Evolutionary conservation across 2,113 vertebrate genomes (phyloP).

Genomic region (Potamarius usumacintae): DNA sequence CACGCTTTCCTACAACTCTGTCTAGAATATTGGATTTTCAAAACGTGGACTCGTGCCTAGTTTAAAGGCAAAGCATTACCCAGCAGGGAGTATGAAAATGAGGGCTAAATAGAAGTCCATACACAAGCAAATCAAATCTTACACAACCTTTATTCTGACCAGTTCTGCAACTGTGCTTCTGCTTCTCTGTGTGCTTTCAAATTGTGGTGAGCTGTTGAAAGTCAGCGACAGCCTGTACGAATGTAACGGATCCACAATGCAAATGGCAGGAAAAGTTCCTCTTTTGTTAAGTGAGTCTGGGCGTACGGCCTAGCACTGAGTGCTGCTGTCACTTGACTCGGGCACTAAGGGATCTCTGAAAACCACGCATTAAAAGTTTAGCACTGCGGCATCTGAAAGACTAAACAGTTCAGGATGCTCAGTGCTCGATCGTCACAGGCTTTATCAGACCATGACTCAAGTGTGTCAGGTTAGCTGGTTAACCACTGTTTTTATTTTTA

Average conservation of each 20-base stretch:
- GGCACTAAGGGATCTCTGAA: neutral
- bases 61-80: neutral
- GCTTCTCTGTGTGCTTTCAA: neutral
- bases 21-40: neutral
- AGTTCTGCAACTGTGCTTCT: neutral
- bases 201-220: neutral
- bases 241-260: conserved; percentile 43
- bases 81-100: neutral
- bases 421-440: neutral
- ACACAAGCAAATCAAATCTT: neutral
- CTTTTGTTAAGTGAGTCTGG: neutral
- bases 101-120: neutral
- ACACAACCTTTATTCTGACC: neutral
- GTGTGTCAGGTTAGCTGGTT: neutral
- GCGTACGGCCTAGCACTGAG: neutral
- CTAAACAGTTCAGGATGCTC: neutral
- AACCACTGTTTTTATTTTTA: too few relatives aligned
- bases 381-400: neutral
- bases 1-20: neutral
- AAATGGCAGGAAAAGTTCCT: conserved; percentile 47
- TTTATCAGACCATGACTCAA: neutral
- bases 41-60: neutral
- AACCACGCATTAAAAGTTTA: neutral
- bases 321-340: neutral
- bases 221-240: neutral